Percentiles rank a stretch among this genome's conserved stretches.
phyloP scores from a whole-genome alignment of 2,113 vertebrate species.

The Hyperoodon ampullatus region DNA sequence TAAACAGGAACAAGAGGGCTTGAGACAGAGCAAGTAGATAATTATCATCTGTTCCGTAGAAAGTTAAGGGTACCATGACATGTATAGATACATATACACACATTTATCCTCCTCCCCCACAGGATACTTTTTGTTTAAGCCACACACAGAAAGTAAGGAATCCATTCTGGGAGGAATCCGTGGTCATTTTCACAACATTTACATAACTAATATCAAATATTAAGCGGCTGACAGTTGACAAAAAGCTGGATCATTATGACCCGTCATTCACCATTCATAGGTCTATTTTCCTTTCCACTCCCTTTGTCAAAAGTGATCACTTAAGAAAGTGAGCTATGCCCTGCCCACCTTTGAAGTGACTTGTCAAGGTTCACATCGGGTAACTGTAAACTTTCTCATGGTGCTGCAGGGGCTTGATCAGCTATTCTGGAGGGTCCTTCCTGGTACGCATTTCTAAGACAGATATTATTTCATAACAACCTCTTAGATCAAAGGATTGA shows the following conservation, averaged over 20 bases:
- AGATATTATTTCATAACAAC: neutral
- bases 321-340: rapidly evolving
- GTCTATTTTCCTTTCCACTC: neutral
- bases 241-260: neutral
- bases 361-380: neutral
- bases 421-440: neutral
- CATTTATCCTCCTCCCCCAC: neutral
- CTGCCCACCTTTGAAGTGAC: neutral
- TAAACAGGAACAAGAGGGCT: neutral
- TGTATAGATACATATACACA: neutral
- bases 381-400: neutral
- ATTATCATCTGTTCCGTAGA: neutral
- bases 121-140: neutral
- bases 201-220: neutral
- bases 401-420: neutral
- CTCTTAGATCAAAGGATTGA: conserved; percentile 52
- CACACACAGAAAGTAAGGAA: neutral
- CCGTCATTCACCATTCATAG: neutral
- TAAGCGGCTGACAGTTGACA: neutral
- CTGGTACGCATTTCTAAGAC: neutral
- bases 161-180: neutral
- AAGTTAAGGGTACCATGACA: neutral
- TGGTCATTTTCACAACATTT: neutral
- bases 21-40: neutral
- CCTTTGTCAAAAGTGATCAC: neutral